Percentiles rank a stretch among this genome's conserved stretches.
These are phyloP conservation scores for Heliocidaris erythrogramma DNA, from an alignment of 35 echinoderm and acorn worm species.

Conservation along the genomic window DNA sequence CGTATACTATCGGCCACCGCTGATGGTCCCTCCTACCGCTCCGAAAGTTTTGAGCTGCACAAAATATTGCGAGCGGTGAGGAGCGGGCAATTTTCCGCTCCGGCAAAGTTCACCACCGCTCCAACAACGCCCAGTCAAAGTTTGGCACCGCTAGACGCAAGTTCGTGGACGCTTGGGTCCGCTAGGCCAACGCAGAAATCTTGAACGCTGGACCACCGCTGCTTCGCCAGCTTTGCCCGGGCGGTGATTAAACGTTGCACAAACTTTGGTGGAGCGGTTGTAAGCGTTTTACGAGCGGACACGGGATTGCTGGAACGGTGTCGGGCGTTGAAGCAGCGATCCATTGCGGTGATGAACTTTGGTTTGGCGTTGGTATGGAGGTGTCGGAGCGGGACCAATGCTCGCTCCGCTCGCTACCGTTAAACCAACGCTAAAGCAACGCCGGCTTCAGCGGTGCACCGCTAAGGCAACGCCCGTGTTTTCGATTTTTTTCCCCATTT, in stretches of 20 bases:
- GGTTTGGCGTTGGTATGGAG: conserved; percentile 40
- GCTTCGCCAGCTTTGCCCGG: conserved; percentile 31
- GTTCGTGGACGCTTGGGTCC: conserved; percentile 32
- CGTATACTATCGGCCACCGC: conserved; percentile 27
- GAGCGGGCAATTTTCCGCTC: conserved; percentile 38
- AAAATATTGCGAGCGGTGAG: conserved; percentile 42
- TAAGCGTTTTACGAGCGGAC: conserved; percentile 29
- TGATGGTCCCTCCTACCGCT: conserved; percentile 39
- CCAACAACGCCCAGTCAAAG: conserved; percentile 32
- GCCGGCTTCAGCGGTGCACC: conserved; percentile 34
- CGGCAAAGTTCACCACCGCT: conserved; percentile 28
- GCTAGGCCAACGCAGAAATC: conserved; percentile 36
- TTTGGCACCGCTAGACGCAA: conserved; percentile 33
- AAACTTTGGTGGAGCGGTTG: conserved; percentile 39
- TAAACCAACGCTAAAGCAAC: conserved; percentile 40
- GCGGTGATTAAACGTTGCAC: conserved; percentile 25
- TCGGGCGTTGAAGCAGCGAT: conserved; percentile 41
- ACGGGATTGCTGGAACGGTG: conserved; percentile 10
- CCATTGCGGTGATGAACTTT: conserved; percentile 37
- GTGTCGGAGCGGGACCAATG: not conserved
- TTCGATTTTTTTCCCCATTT: conserved; percentile 36
- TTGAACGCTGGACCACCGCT: conserved; percentile 26
- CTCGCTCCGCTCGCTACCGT: conserved; percentile 29
- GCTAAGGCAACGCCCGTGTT: conserved; percentile 32
- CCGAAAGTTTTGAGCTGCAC: conserved; percentile 39